Evolutionary conservation across 1,140 invertebrate genomes (phyloP).

Genomic region (Venturia canescens): DNA sequence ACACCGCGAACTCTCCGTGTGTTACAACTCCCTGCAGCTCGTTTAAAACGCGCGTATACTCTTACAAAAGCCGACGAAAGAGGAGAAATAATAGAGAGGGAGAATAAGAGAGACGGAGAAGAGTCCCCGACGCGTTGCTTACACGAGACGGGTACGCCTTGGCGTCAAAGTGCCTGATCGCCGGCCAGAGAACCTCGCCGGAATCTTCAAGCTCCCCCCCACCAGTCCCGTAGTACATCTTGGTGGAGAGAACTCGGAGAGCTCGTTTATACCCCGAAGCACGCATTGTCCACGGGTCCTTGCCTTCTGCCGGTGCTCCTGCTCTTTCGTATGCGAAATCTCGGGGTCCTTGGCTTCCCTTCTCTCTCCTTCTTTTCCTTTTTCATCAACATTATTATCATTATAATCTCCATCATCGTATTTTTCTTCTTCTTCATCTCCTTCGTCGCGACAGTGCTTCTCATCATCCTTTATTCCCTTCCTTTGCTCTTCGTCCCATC

Average conservation of each 20-base stretch:
- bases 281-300: conserved; percentile 68
- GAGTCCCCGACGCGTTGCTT: conserved; percentile 9
- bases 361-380: conserved; percentile 42
- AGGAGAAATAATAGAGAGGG: background rate
- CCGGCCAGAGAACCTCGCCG: conserved; percentile 8
- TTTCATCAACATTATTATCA: conserved; percentile 18
- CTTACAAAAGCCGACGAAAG: conserved; percentile 17
- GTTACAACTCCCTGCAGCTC: background rate
- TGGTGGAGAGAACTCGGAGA: conserved; percentile 46
- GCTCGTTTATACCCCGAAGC: conserved; percentile 66
- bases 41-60: conserved; percentile 1
- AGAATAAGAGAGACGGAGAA: background rate
- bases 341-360: conserved; percentile 40
- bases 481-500: conserved; percentile 25
- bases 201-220: conserved; percentile 35
- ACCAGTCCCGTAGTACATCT: conserved; percentile 31
- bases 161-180: conserved; percentile 56
- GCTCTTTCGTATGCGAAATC: conserved; percentile 68
- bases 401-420: background rate
- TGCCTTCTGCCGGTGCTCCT: conserved; percentile 60
- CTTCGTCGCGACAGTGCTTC: conserved; percentile 18
- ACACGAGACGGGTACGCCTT: background rate
- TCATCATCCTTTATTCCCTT: conserved; percentile 28
- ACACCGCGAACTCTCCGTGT: background rate
- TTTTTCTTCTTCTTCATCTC: conserved; percentile 46